Evolutionary conservation across 64 coral and sea anemone genomes (phyloP).

Genomic region (Trachythela sp.): DNA sequence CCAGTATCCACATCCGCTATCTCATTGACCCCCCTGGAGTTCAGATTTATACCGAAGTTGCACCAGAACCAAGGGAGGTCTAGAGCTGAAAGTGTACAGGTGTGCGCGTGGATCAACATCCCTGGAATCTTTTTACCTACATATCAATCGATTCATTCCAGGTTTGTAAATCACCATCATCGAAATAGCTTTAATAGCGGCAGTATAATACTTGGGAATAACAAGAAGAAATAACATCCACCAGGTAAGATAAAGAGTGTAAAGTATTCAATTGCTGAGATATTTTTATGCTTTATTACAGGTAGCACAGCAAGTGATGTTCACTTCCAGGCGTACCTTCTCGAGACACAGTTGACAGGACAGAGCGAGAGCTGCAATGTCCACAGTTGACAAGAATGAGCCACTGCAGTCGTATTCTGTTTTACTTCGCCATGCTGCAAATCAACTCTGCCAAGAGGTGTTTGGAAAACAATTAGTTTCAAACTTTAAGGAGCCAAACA

Average conservation of each 20-base stretch:
- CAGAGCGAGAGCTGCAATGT: constrained; percentile 26
- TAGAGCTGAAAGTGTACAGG: not conserved
- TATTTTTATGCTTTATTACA: too few species aligned
- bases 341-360: too few species aligned
- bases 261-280: too few species aligned
- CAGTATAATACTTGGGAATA: too few species aligned
- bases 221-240: too few species aligned
- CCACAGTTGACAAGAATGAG: not conserved
- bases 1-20: not conserved
- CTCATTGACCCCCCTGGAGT: not conserved
- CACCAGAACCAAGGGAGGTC: constrained; percentile 10
- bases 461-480: not conserved
- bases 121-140: constrained; percentile 2
- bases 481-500: not conserved
- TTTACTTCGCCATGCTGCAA: not conserved
- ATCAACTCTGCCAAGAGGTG: not conserved
- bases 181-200: too few species aligned
- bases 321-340: constrained; percentile 52
- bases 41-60: constrained; percentile 38
- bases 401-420: not conserved
- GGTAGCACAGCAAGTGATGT: constrained; percentile 32
- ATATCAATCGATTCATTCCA: not conserved
- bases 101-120: not conserved
- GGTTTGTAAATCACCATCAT: too few species aligned
- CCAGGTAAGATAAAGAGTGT: too few species aligned